Base-by-base conservation (phyloP, 2,113 vertebrate species). In the Syngnathus typhle region DNA sequence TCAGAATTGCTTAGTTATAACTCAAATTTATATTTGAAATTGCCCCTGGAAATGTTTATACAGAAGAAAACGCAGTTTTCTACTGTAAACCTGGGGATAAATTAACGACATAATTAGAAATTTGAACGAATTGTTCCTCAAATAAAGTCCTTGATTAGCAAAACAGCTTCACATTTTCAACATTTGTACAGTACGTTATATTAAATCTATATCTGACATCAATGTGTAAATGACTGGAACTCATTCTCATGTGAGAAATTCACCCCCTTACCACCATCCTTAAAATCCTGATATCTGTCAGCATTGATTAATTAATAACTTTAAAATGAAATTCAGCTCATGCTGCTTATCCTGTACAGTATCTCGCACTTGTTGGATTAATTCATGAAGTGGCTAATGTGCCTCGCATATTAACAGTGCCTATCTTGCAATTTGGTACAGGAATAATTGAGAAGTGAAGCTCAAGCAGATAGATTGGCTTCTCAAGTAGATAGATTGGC, bases 271-370 rank as follows among this genome's bases (percentile, higher is more conserved):
- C 49, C 59, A 68, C 70, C 67, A 76, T 79, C 66, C 67, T 72
- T 82, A 74, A 82, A 81, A 81, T 78, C 81, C 55, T 66, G 80
- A 87, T 82, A 79, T 78, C 15, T 21, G 10, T 41, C 27, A 32
- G 2, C 27, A 43, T 43, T 81, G 80, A 78, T 89, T 85, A 86
- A 89, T 88, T 83, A 88, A 89, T 87, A 81, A 81, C 82, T 88
- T 87, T 82, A 73, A 82, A 83, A 87, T 87, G 72, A 82, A 85
- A 80, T 81, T 84, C 75, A 74, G 79, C 83, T 88, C 80, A 77
- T 64, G 81, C 67, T 74, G 77, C 76, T 82, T 80, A 73, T 82
- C 69, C 78, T 76, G 73, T 78, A 78, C 78, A 77, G 72, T 83
- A 80, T 80, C 69, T 46, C 56, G 71, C 67, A 56, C 70, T 71